Evolutionary conservation across 1,140 invertebrate species (phyloP), one percentile per base, ranked within the genome.

Genomic region (Muscidifurax raptorellus): DNA sequence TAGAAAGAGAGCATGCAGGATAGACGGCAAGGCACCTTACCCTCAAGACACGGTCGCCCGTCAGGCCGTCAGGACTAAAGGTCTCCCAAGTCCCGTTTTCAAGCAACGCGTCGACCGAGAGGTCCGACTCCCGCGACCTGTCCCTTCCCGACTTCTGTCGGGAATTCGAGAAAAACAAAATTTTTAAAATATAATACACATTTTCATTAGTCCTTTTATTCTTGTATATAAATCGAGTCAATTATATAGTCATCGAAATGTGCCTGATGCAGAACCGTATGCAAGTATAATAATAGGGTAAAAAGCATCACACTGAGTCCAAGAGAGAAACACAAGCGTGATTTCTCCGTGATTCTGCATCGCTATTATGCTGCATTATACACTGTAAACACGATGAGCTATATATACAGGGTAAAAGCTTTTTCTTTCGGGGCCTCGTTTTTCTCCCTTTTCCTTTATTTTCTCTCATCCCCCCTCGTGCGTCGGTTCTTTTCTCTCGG

Each of bases 21-120:
- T n/a, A 59, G 80, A 86, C 44, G 80, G 83, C 85, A 82, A 59
- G 76, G 77, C 59, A 85, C 87, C 93, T 94, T 94, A 94, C 93
- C 93, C 93, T 94, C 90, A 94, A 93, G 89, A 93, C 89, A 90
- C 90, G 93, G 90, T 94, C 93, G 90, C 93, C 94, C 90, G 92
- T 91, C 88, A 94, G 90, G 89, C 92, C 92, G 89, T 93, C 92
- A 87, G 93, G 92, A 90, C 91, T 93, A 92, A 94, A 94, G 90
- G 90, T 94, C 92, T 95, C 94, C 95, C 95, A 95, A 89, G 93
- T 93, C 89, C 94, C 94, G 91, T 95, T 95, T 88, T 95, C 94
- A 88, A 94, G 91, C 89, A 94, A 94, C 85, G 93, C 92, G 93
- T 95, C 95, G 89, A 92, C 90, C 89, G 91, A 92, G 87, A 92